A percentile compares a stretch with the other conserved stretches of the same genome.
Evolutionary conservation across 2,888 invertebrate genomes (phyloP).

Genomic region (Apodemia mormo): DNA sequence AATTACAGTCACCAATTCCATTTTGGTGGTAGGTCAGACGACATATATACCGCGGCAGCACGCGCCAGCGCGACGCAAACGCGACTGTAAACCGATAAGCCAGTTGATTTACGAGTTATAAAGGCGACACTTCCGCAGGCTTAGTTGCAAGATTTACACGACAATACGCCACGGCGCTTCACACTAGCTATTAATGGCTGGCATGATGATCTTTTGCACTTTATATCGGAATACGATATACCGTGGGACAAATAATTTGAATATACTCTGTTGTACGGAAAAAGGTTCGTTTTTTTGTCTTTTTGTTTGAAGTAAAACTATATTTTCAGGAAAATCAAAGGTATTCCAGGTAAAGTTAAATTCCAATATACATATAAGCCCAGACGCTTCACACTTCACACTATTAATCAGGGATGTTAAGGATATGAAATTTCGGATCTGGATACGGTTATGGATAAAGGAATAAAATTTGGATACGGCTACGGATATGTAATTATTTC

Average conservation of each 20-base stretch:
- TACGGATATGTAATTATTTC: too few relatives aligned
- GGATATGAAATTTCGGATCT: too few relatives aligned
- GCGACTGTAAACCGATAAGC: slow-evolving; percentile 68
- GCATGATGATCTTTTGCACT: slow-evolving; percentile 50
- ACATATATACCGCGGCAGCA: slow-evolving; percentile 18
- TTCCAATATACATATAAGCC: too few relatives aligned
- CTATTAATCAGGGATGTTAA: too few relatives aligned
- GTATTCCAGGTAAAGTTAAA: too few relatives aligned
- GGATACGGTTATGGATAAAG: too few relatives aligned
- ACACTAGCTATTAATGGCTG: slow-evolving; percentile 43
- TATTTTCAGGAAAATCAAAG: too few relatives aligned
- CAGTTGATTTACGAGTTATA: slow-evolving; percentile 71
- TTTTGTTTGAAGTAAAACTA: too few relatives aligned
- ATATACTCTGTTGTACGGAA: neutral
- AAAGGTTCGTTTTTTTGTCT: too few relatives aligned
- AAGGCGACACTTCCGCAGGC: slow-evolving; percentile 70
- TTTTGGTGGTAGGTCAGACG: neutral
- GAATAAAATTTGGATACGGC: too few relatives aligned
- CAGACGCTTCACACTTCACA: too few relatives aligned
- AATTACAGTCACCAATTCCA: neutral
- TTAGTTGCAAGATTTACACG: slow-evolving; percentile 57
- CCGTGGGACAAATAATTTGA: slow-evolving; percentile 4
- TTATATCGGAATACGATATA: slow-evolving; percentile 11
- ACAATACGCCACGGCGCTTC: slow-evolving; percentile 36
- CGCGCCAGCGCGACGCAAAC: slow-evolving; percentile 47